Evolutionary conservation across 35 echinoderm and acorn worm species (phyloP).

Genomic region (Apostichopus japonicus): DNA sequence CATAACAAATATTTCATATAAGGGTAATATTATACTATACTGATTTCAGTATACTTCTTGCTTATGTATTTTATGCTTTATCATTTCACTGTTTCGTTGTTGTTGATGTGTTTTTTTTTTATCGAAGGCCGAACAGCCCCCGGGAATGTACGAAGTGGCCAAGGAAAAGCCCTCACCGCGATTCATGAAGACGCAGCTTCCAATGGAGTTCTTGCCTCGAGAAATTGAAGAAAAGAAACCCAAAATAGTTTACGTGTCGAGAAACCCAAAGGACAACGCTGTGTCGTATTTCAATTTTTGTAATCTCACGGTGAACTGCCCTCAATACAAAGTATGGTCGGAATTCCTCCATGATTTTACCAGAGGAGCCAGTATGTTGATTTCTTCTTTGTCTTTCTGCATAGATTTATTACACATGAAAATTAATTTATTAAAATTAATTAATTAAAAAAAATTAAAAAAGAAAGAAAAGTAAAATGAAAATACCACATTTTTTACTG

Average conservation of each 20-base stretch:
- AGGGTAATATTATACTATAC: no score
- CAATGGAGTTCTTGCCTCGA: conserved; percentile 21
- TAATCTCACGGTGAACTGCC: neutral
- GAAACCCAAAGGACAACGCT: conserved; percentile 55
- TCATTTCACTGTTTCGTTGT: neutral
- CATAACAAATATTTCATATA: no score
- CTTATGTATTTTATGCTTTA: no score
- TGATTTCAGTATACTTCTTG: no score
- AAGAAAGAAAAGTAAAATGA: neutral
- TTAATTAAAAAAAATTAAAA: no score
- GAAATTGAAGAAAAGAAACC: conserved; percentile 47
- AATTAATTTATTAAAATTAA: neutral
- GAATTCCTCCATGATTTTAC: conserved; percentile 23
- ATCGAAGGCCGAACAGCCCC: neutral
- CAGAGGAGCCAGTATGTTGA: conserved; percentile 10
- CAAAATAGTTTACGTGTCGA: conserved; percentile 38
- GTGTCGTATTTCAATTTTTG: conserved; percentile 52
- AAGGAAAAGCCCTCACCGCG: conserved; percentile 20
- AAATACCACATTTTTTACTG: neutral
- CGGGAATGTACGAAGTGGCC: conserved; percentile 14
- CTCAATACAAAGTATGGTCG: conserved; percentile 15
- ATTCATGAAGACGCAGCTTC: conserved; percentile 48
- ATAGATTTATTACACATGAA: no score
- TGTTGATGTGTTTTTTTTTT: neutral
- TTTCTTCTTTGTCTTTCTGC: neutral